Evolutionary conservation across 2,888 invertebrate genomes (phyloP), one percentile per base, ranked within the genome.

Genomic region (Drosophila picticornis): DNA sequence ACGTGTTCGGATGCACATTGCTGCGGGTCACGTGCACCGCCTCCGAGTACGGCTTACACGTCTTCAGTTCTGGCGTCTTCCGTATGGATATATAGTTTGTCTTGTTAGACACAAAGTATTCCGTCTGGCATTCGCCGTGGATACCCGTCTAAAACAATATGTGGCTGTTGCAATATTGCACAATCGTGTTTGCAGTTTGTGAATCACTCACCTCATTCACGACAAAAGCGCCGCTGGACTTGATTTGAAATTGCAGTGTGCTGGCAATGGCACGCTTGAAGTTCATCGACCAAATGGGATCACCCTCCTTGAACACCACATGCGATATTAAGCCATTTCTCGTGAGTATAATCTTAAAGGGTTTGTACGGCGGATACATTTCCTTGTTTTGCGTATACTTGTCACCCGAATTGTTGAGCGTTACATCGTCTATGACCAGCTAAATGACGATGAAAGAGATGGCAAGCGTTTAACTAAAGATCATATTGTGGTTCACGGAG

Each of bases 221-320:
- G 10, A 93, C 93, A 83, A 93, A 94, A 7, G 94, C 94, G 2
- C 94, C 94, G 1, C 88, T 90, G 31, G 92, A 90, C 58, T 92
- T 92, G 40, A 93, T 91, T 52, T 95, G 95, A 36, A 96, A 91
- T 84, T 96, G 96, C 36, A 96, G 94, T 75, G 95, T 95, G 22
- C 95, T 94, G 1, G 95, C 95, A 52, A 96, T 93, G 1, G 95
- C 96, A 57, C 96, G 93, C 88, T 96, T 96, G 64, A 96, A 94
- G 87, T 96, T 96, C 29, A 94, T 94, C 0, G 95, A 94, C 96
- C 96, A 96, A 1, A 94, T 93, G 0, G 95, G 94, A 81, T 95
- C 96, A 32, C 91, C 90, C 4, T 93, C 92, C 74, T 93, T 93
- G 63, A 93, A 93, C 27, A 92, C 79, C 73, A 93, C 77, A 81